Evolutionary conservation across 2,113 vertebrate genomes (phyloP), one percentile per base, ranked within the genome.

Genomic region (Cephalopholis sonnerati): DNA sequence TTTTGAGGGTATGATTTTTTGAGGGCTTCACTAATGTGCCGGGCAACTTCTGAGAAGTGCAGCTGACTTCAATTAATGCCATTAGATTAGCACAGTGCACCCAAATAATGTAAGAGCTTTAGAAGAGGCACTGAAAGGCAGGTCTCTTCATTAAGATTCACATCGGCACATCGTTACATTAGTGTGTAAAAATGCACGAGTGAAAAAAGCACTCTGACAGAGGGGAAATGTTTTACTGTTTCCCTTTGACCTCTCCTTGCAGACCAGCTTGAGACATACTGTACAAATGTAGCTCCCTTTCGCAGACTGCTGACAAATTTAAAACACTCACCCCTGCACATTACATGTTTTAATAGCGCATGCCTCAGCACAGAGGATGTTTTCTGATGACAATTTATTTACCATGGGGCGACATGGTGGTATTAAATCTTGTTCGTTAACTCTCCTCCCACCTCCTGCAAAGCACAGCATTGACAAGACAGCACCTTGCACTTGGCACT

Each of bases 61-160:
- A 93, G 84, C 89, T 89, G 90, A 92, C 88, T 88, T 92, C 86
- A 92, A 92, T 93, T 92, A 90, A 90, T 76, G 61, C 84, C 74
- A 66, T 91, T 92, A 89, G 76, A 91, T 93, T 87, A 93, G 83
- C 79, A 72, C 76, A 9, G 81, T 64, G 69, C 69, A 80, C 74
- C 87, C 83, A 89, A 89, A 89, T 83, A 84, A 74, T 72, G 18
- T 84, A 81, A 91, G 86, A 90, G 93, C 84, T 89, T 79, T 57
- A 58, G 68, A 83, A 82, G 77, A 89, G 91, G 74, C 87, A 67
- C 74, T 90, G 84, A 90, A 89, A 91, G 74, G 87, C 88, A 78
- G 74, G 81, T 44, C 86, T 89, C 83, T 91, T 92, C 74, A 92
- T 91, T 94, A 86, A 80, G 76, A 90, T 83, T 88, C 84, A 77